phyloP scores from a whole-genome alignment of 2,113 vertebrate genomes.

The Pterophyllum scalare region DNA sequence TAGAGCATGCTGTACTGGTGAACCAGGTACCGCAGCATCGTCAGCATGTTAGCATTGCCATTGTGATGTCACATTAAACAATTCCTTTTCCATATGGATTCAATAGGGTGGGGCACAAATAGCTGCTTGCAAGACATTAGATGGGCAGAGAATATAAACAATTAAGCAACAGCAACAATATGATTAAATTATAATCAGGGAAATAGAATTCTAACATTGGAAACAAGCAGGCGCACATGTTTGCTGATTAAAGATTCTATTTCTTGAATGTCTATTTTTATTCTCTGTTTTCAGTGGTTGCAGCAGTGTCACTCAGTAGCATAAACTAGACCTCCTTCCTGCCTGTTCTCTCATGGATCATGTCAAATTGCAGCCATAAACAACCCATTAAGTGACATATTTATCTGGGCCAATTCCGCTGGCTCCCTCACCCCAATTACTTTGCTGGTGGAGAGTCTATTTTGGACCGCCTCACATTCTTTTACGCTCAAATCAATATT shows the following conservation, averaged over 20 bases:
- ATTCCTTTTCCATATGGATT: not conserved
- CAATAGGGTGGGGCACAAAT: not conserved
- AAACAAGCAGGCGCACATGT: not conserved
- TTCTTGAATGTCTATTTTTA: constrained; percentile 2
- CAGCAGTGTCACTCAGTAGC: not conserved
- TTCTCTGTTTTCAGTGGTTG: constrained; percentile 23
- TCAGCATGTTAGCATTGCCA: too few species aligned
- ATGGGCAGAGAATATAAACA: not conserved
- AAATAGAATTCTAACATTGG: not conserved
- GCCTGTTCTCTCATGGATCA: constrained; percentile 76
- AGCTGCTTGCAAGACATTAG: not conserved
- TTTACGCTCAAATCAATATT: constrained; percentile 72
- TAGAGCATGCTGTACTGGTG: too few species aligned
- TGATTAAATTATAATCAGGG: not conserved
- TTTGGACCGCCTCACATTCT: constrained; percentile 61
- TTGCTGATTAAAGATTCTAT: not conserved
- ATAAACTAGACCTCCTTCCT: constrained; percentile 1
- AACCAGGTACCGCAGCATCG: too few species aligned
- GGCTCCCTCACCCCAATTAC: constrained; percentile 81
- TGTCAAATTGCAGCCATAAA: constrained; percentile 80
- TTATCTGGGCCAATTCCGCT: constrained; percentile 82
- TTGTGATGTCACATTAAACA: too few species aligned
- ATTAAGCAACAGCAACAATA: not conserved
- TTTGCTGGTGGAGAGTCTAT: constrained; percentile 75
- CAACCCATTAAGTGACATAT: constrained; percentile 84